Conservation (phyloP, 2,888 invertebrate species). For the Stramonita haemastoma region DNA sequence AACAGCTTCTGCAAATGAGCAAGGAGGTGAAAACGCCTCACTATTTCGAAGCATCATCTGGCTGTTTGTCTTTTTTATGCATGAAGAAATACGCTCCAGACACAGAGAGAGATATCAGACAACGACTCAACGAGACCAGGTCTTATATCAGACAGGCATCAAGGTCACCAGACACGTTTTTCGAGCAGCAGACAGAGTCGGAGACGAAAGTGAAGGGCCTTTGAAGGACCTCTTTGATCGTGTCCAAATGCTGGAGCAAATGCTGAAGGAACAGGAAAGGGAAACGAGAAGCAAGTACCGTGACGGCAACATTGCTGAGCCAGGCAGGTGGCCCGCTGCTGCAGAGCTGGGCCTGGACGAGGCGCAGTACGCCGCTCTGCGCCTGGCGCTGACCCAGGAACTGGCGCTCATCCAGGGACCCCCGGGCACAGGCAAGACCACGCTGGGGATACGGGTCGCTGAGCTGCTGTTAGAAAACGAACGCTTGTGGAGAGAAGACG, state of each 20-base stretch:
- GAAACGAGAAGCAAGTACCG: neutral
- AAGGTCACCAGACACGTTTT: neutral
- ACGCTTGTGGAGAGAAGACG: conserved; percentile 51
- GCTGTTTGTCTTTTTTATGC: conserved; percentile 33
- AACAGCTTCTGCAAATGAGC: conserved; percentile 83
- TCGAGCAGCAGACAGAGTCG: neutral
- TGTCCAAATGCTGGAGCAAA: neutral
- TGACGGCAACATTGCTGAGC: conserved; percentile 44
- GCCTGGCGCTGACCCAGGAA: conserved; percentile 58
- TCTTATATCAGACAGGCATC: neutral
- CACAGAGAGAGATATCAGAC: neutral
- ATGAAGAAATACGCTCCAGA: conserved; percentile 28
- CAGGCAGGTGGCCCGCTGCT: conserved; percentile 55
- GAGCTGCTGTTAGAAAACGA: conserved; percentile 82
- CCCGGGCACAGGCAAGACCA: conserved; percentile 64
- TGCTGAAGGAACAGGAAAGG: neutral
- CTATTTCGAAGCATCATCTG: conserved; percentile 70
- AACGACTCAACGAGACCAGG: neutral
- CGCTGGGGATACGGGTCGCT: conserved; percentile 58
- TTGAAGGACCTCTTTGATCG: neutral
- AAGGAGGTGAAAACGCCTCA: conserved; percentile 73
- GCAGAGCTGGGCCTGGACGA: conserved; percentile 56
- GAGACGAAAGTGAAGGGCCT: neutral
- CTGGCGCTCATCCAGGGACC: conserved; percentile 64
- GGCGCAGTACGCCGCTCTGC: conserved; percentile 61